phyloP scores from a whole-genome alignment of 2,888 invertebrate genomes.

The Osedax fenrisi region DNA sequence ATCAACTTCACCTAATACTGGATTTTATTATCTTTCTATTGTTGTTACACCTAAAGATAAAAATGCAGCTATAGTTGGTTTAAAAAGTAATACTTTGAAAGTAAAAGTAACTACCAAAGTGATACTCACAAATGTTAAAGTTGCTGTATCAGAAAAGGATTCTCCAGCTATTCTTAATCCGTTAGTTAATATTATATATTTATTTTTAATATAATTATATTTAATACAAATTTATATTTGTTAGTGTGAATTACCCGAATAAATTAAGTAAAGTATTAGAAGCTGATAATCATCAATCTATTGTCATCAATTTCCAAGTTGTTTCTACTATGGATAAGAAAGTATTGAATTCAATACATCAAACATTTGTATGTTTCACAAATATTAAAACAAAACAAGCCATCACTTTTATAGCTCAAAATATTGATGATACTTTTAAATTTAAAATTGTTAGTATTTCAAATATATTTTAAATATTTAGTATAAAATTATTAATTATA shows the following conservation, averaged over 20 bases:
- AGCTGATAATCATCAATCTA: slow-evolving; percentile 78
- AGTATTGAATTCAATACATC: slow-evolving; percentile 55
- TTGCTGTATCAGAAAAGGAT: slow-evolving; percentile 79
- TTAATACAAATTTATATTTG: no score
- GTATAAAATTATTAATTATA: neutral
- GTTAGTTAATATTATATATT: no score
- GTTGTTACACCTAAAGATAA: neutral
- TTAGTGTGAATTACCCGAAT: slow-evolving; percentile 63
- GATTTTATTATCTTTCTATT: neutral
- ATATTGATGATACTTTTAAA: slow-evolving; percentile 60
- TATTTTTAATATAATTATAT: no score
- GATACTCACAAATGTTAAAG: slow-evolving; percentile 63
- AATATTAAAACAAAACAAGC: slow-evolving; percentile 62
- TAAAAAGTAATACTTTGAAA: slow-evolving; percentile 33
- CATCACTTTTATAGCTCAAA: slow-evolving; percentile 83
- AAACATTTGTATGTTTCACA: slow-evolving; percentile 48
- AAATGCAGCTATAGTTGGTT: no score
- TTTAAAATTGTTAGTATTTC: slow-evolving; percentile 66
- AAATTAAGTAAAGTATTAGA: slow-evolving; percentile 62
- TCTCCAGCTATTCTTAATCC: slow-evolving; percentile 42
- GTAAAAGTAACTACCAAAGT: slow-evolving; percentile 50
- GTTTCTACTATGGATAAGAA: slow-evolving; percentile 61
- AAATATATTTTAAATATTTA: neutral
- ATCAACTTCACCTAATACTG: neutral
- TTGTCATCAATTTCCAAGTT: slow-evolving; percentile 68